These are phyloP conservation scores for Phrynosoma platyrhinos DNA, from an alignment of 2,113 vertebrate species.

Conservation along the genomic window DNA sequence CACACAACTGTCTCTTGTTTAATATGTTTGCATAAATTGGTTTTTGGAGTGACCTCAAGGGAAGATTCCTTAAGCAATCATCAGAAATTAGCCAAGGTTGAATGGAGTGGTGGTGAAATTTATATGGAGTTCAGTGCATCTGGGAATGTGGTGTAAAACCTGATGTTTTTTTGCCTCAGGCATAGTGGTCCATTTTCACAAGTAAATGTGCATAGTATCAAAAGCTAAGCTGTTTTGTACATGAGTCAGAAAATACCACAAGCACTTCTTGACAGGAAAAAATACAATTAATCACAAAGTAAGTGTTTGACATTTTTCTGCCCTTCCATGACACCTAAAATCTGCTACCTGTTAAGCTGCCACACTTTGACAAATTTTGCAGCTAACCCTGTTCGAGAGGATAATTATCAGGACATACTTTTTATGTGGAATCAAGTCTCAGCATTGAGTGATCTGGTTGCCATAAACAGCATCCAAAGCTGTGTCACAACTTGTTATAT, in stretches of 20 bases:
- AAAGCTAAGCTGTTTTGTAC: no score
- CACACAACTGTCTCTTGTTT: no score
- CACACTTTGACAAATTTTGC: background rate
- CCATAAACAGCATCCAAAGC: background rate
- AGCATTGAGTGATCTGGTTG: background rate
- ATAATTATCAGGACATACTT: background rate
- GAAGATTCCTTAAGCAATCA: no score
- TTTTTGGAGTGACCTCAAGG: background rate
- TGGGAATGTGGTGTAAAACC: no score
- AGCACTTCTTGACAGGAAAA: background rate
- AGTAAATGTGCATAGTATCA: no score
- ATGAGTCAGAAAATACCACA: background rate
- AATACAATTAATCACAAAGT: background rate
- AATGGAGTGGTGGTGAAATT: no score
- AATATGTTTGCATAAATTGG: background rate
- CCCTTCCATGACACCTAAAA: background rate
- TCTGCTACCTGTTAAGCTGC: background rate
- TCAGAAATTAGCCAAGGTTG: no score
- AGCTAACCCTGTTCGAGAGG: background rate
- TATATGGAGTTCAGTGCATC: no score
- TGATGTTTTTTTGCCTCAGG: no score
- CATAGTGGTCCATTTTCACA: no score
- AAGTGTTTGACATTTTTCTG: background rate
- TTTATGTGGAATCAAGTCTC: background rate
- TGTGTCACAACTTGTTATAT: background rate